Conservation (phyloP, 1,140 invertebrate species). For the Globodera ellingtonae region DNA sequence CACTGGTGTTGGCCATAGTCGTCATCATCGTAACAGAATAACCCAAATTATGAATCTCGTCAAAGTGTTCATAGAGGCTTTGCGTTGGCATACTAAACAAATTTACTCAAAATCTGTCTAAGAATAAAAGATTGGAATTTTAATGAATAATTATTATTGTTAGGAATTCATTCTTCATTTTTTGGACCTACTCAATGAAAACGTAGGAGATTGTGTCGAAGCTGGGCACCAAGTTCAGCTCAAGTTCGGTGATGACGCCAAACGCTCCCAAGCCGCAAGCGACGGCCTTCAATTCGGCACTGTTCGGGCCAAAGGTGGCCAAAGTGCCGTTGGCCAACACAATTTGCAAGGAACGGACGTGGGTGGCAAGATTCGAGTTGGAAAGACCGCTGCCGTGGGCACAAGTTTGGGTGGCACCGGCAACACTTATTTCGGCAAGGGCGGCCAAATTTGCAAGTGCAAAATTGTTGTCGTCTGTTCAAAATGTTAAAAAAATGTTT, state of each 20-base stretch:
- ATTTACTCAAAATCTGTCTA: too few relatives aligned
- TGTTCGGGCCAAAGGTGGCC: neutral
- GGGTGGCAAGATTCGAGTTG: neutral
- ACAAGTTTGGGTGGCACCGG: conserved; percentile 18
- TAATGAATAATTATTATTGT: neutral
- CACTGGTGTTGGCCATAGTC: too few relatives aligned
- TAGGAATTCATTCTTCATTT: neutral
- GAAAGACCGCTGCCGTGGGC: conserved; percentile 22
- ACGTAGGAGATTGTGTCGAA: conserved; percentile 23
- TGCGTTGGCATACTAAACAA: too few relatives aligned
- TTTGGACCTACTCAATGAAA: neutral
- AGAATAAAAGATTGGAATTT: too few relatives aligned
- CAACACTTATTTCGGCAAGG: conserved; percentile 23
- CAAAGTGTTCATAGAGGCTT: too few relatives aligned
- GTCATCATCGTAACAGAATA: too few relatives aligned
- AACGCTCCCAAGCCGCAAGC: neutral
- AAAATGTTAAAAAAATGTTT: neutral
- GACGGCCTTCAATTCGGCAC: neutral
- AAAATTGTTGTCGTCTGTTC: conserved; percentile 1
- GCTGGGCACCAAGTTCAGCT: conserved; percentile 8
- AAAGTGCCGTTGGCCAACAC: neutral
- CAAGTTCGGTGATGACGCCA: neutral
- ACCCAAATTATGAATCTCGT: too few relatives aligned
- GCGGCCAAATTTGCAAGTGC: conserved; percentile 11
- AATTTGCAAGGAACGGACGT: too few relatives aligned